Evolutionary conservation across 1,140 invertebrate species (phyloP), one percentile per base, ranked within the genome.

Genomic region (Formica exsecta): DNA sequence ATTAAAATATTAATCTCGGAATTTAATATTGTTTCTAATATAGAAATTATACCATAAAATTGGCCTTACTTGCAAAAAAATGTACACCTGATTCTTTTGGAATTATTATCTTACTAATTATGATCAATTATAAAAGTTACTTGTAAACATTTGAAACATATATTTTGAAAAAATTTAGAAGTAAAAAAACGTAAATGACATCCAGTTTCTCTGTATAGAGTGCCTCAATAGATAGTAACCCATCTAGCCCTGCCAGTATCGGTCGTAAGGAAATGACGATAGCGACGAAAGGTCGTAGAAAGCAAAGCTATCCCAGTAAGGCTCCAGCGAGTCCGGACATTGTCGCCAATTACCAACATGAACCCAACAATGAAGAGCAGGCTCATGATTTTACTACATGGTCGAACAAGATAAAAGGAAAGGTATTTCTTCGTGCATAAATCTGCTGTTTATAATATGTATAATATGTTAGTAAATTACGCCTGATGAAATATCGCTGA

Each of bases 271-370:
- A 96, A 85, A 95, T 95, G 66, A n/a, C 68, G 3, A 36, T 36
- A 7, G 44, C 79, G 25, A 81, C 79, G 2, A 96, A 96, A 66
- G 96, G 96, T 83, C 95, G 97, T 65, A 95, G 97, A 91, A 97
- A 97, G 93, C 97, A 97, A 93, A 97, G 97, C 92, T 97, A 96
- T 93, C 97, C 97, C 1, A 96, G 96, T 68, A 96, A 96, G 90
- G 96, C 96, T 68, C 96, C 97, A 71, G 96, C 96, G 38, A 94
- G 95, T 86, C 94, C 95, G 13, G 95, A 95, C 57, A 44, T 93
- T 44, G 73, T 93, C 25, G 41, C 68, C 11, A 93, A 93, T 91
- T 95, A 95, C 80, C 93, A 94, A 25, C 91, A 95, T 0, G 94
- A 95, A 51, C 90, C 93, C 1, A 93, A 90, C 65, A 68, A 80